Percentiles rank a stretch among this genome's conserved stretches.
Evolutionary conservation across 1,140 invertebrate genomes (phyloP).

Genomic region (Magallana angulata): DNA sequence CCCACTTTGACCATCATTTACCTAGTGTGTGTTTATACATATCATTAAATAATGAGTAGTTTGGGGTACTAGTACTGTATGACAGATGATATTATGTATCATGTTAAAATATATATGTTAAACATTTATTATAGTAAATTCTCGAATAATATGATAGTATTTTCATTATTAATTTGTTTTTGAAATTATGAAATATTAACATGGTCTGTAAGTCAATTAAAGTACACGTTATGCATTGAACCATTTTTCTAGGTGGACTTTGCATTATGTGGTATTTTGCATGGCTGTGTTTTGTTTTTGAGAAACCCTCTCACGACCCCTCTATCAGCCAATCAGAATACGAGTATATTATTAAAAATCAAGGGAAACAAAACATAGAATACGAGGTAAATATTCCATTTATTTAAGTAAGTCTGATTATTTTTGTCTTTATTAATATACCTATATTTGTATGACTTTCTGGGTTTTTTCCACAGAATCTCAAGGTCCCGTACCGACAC

Average conservation of each 20-base stretch:
- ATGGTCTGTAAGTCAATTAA: too few relatives aligned
- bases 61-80: too few relatives aligned
- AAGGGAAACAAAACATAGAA: conserved; percentile 69
- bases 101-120: too few relatives aligned
- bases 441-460: not conserved
- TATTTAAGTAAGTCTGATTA: not conserved
- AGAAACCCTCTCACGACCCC: conserved; percentile 72
- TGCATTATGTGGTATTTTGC: conserved; percentile 73
- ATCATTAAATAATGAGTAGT: too few relatives aligned
- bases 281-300: conserved; percentile 68
- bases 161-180: too few relatives aligned
- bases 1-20: too few relatives aligned
- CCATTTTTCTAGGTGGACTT: conserved; percentile 61
- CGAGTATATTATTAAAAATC: conserved; percentile 65
- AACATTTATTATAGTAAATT: too few relatives aligned
- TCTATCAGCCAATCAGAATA: conserved; percentile 72
- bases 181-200: too few relatives aligned
- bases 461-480: conserved; percentile 61
- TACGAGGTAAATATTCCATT: conserved; percentile 65
- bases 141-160: too few relatives aligned
- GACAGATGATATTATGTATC: too few relatives aligned
- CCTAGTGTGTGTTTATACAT: too few relatives aligned
- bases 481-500: conserved; percentile 69
- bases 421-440: not conserved
- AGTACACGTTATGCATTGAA: not conserved